A percentile compares a stretch with the other conserved stretches of the same genome.
Conservation (phyloP, 2,888 invertebrate genomes). For the Eupithecia subumbrata region DNA sequence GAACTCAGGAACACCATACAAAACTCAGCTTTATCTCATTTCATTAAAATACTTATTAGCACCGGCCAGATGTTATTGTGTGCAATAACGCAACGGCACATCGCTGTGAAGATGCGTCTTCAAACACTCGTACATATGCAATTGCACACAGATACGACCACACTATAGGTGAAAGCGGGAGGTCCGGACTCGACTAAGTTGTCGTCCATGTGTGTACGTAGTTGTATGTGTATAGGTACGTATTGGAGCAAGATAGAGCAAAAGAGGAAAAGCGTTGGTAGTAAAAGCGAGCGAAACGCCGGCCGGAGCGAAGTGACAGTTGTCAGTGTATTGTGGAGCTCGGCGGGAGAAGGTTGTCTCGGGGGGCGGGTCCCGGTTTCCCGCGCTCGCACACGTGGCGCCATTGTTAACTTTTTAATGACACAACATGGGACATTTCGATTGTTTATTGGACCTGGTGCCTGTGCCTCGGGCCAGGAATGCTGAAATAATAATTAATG, state of each 20-base stretch:
- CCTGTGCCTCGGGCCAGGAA: slow-evolving; percentile 53
- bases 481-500: slow-evolving; percentile 52
- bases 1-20: slow-evolving; percentile 47
- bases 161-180: slow-evolving; percentile 38
- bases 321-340: slow-evolving; percentile 73
- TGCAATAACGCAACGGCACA: slow-evolving; percentile 67
- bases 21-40: slow-evolving; percentile 58
- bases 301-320: slow-evolving; percentile 68
- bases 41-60: slow-evolving; percentile 56
- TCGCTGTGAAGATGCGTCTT: slow-evolving; percentile 66
- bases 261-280: slow-evolving; percentile 75
- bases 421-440: slow-evolving; percentile 49
- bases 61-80: slow-evolving; percentile 54
- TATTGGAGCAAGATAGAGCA: slow-evolving; percentile 74
- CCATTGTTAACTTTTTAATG: slow-evolving; percentile 54
- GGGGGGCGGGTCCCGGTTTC: slow-evolving; percentile 68
- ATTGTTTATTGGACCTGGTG: slow-evolving; percentile 47
- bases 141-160: slow-evolving; percentile 50
- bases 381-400: slow-evolving; percentile 73
- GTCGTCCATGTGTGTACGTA: slow-evolving; percentile 69
- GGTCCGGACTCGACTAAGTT: slow-evolving; percentile 58
- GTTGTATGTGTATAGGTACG: slow-evolving; percentile 71
- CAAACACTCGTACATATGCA: slow-evolving; percentile 56
- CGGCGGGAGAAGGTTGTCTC: slow-evolving; percentile 74
- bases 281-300: slow-evolving; percentile 73